These are phyloP conservation scores for Rostratula benghalensis DNA, from an alignment of 2,113 vertebrate species.

Conservation along the genomic window DNA sequence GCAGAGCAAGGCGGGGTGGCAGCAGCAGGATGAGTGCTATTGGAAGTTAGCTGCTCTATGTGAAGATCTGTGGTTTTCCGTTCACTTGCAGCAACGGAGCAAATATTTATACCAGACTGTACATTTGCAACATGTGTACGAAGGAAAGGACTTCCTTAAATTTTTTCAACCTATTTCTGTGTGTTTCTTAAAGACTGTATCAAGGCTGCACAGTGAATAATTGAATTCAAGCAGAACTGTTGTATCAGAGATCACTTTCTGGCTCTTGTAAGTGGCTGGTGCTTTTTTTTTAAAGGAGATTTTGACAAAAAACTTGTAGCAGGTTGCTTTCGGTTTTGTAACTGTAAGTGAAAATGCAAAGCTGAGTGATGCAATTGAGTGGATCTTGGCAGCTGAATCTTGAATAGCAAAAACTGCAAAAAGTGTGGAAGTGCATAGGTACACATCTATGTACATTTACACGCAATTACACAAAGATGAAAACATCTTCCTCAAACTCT, in stretches of 20 bases:
- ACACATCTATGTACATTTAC: neutral
- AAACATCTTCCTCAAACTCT: neutral
- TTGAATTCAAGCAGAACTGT: neutral
- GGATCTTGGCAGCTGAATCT: neutral
- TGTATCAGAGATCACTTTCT: neutral
- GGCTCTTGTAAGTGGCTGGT: neutral
- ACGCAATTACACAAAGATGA: neutral
- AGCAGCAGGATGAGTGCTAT: neutral
- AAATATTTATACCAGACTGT: neutral
- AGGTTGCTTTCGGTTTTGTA: neutral
- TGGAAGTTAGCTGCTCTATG: neutral
- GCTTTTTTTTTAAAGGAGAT: neutral
- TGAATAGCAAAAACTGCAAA: neutral
- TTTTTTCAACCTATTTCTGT: neutral
- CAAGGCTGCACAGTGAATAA: neutral
- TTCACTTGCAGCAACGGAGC: neutral
- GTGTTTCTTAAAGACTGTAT: neutral
- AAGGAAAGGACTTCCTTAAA: neutral
- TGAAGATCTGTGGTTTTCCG: neutral
- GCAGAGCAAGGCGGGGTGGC: rapidly evolving
- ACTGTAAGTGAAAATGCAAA: neutral
- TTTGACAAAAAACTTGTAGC: neutral
- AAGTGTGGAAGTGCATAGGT: neutral
- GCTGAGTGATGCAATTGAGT: neutral
- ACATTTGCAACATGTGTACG: neutral